Evolutionary conservation across 1,140 invertebrate genomes (phyloP).

Genomic region (honey bee (Apis mellifera)): DNA sequence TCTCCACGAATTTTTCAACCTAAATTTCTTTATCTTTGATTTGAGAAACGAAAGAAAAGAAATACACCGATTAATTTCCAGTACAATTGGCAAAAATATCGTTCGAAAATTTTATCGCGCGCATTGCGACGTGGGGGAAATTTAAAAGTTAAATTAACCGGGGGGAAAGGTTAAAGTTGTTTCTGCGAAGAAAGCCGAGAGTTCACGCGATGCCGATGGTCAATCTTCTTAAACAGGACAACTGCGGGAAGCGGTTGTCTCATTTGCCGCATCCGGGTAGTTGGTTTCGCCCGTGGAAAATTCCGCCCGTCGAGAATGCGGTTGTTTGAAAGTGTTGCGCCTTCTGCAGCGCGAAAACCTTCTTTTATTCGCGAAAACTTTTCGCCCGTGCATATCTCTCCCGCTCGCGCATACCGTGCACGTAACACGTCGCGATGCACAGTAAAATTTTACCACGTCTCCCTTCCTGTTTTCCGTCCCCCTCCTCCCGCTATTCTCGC

Average conservation of each 20-base stretch:
- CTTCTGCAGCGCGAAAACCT: conserved; percentile 12
- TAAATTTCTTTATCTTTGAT: too few species aligned
- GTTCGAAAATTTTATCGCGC: too few species aligned
- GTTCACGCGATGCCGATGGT: conserved; percentile 30
- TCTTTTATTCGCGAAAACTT: conserved; percentile 50
- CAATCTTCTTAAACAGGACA: conserved; percentile 55
- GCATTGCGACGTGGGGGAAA: too few species aligned
- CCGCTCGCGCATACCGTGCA: background rate
- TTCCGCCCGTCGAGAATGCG: conserved; percentile 49
- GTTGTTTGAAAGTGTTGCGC: conserved; percentile 50
- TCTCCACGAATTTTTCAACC: too few species aligned
- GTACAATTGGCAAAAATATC: too few species aligned
- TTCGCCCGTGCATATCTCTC: conserved; percentile 19
- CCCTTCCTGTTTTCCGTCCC: background rate
- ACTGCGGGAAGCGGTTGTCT: conserved; percentile 47
- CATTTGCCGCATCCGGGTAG: conserved; percentile 51
- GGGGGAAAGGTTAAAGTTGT: background rate
- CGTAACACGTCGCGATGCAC: background rate
- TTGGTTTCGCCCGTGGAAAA: conserved; percentile 44
- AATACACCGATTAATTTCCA: too few species aligned
- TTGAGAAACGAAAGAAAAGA: too few species aligned
- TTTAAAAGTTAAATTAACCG: background rate
- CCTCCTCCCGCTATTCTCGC: background rate
- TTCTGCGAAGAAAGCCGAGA: background rate
- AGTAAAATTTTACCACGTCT: conserved; percentile 28